phyloP scores from a whole-genome alignment of 2,113 vertebrate species.

The Pseudorasbora parva region DNA sequence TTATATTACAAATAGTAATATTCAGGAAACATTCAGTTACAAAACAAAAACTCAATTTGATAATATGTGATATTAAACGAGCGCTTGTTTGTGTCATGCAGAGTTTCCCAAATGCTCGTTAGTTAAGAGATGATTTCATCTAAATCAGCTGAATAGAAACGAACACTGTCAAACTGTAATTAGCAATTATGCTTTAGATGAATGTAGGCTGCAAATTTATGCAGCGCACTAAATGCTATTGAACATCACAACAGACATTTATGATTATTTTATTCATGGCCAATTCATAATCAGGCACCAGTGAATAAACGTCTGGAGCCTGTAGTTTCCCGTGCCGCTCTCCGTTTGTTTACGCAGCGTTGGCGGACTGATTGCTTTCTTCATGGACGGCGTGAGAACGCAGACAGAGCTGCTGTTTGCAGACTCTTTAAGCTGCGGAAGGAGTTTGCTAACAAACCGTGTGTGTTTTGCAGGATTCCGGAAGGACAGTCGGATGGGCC shows the following conservation, averaged over 20 bases:
- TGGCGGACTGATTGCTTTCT: not conserved
- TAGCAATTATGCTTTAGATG: slow-evolving; percentile 54
- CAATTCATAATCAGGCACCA: slow-evolving; percentile 13
- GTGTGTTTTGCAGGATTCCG: slow-evolving; percentile 82
- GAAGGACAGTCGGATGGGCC: slow-evolving; percentile 90
- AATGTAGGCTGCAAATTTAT: slow-evolving; percentile 45
- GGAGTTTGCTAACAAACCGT: not conserved
- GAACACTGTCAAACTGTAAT: slow-evolving; percentile 56
- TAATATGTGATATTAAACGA: slow-evolving; percentile 16
- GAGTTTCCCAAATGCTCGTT: slow-evolving; percentile 34
- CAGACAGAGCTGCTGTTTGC: not conserved
- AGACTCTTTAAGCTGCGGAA: not conserved
- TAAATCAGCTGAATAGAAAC: slow-evolving; percentile 52
- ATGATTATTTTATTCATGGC: slow-evolving; percentile 34
- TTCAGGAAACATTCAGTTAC: not conserved
- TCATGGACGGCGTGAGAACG: not conserved
- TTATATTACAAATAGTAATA: slow-evolving; percentile 1
- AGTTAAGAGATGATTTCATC: slow-evolving; percentile 43
- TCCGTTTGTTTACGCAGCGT: not conserved
- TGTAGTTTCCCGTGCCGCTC: not conserved
- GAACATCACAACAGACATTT: slow-evolving; percentile 19
- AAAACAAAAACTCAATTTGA: not conserved
- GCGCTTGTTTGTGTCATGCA: slow-evolving; percentile 27
- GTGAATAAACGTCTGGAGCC: not conserved
- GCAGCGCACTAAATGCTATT: slow-evolving; percentile 19